Conservation (phyloP, 2,888 invertebrate species). For the Hylaea fasciaria region DNA sequence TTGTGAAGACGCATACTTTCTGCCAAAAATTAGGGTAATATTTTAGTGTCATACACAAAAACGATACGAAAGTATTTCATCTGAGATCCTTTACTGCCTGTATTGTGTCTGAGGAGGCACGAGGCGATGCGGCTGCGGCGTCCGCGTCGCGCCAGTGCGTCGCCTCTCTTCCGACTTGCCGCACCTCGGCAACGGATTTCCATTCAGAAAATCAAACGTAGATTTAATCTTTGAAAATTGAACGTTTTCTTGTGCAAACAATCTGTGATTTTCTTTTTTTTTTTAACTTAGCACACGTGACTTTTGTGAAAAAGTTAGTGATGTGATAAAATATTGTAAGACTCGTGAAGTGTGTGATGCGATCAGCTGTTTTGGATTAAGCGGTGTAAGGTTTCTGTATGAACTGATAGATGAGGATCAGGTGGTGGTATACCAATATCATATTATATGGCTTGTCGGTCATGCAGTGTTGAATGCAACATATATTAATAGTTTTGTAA, state of each 20-base stretch:
- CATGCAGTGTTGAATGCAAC: background rate
- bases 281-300: constrained; percentile 57
- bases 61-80: background rate
- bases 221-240: constrained; percentile 53
- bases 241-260: constrained; percentile 36
- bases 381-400: constrained; percentile 59
- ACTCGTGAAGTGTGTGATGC: constrained; percentile 53
- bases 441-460: background rate
- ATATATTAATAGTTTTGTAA: no score
- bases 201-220: constrained; percentile 40
- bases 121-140: constrained; percentile 46
- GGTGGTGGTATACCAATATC: no score
- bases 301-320: constrained; percentile 71
- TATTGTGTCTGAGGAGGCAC: constrained; percentile 42
- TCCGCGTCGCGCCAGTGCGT: constrained; percentile 65
- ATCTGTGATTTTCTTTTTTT: constrained; percentile 44
- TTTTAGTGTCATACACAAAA: no score
- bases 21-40: no score
- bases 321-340: constrained; percentile 37
- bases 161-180: constrained; percentile 71
- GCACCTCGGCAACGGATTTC: constrained; percentile 62
- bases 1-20: no score
- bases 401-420: constrained; percentile 15
- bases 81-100: constrained; percentile 30
- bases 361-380: constrained; percentile 62